phyloP scores from a whole-genome alignment of 2,888 invertebrate genomes.

The Drosophila differens region DNA sequence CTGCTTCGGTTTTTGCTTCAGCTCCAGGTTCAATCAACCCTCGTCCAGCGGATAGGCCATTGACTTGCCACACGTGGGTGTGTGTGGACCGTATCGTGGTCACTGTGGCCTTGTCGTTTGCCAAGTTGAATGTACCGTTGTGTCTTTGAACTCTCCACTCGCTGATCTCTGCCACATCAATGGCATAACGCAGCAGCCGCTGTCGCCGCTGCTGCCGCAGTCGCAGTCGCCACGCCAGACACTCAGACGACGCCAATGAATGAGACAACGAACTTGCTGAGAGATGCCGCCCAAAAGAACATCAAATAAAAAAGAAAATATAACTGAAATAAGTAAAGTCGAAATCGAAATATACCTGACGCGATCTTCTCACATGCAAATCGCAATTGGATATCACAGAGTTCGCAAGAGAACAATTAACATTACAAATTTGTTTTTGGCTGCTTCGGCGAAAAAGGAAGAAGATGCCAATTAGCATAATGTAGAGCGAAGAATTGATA shows the following conservation, averaged over 20 bases:
- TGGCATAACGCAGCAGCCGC: constrained; percentile 66
- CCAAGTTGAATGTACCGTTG: constrained; percentile 77
- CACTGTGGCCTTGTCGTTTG: constrained; percentile 71
- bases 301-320: not conserved
- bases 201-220: constrained; percentile 10
- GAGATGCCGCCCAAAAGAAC: constrained; percentile 43
- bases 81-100: constrained; percentile 48
- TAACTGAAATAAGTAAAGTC: constrained; percentile 45
- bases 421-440: constrained; percentile 72
- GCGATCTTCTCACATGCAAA: constrained; percentile 74
- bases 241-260: constrained; percentile 78
- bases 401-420: constrained; percentile 57
- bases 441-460: constrained; percentile 51
- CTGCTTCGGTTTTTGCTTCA: constrained; percentile 13
- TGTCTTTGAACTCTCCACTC: constrained; percentile 69
- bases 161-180: constrained; percentile 48
- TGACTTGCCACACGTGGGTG: constrained; percentile 74
- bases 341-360: constrained; percentile 77
- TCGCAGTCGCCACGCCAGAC: constrained; percentile 68
- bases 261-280: constrained; percentile 73
- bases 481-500: constrained; percentile 40
- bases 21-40: constrained; percentile 70
- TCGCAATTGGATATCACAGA: constrained; percentile 40
- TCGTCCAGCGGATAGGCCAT: constrained; percentile 50
- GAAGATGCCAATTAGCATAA: constrained; percentile 72